These are phyloP conservation scores for Rhombomys opimus DNA, from an alignment of 2,113 vertebrate species.

Conservation along the genomic window DNA sequence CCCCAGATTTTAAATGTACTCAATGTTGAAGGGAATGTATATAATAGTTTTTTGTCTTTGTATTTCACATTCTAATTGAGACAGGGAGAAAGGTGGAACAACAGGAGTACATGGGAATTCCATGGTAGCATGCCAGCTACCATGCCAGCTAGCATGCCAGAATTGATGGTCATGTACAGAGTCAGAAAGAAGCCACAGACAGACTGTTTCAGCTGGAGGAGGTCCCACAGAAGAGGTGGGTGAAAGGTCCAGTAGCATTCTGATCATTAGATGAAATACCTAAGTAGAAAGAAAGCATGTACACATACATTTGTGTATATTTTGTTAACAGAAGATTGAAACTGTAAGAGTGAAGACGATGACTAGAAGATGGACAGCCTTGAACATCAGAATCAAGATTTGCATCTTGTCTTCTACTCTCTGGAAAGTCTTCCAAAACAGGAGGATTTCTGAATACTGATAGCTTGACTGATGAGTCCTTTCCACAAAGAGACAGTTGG, in stretches of 20 bases:
- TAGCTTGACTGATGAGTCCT: neutral
- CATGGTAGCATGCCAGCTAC: neutral
- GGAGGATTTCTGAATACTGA: neutral
- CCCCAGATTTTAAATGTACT: slow-evolving; percentile 12
- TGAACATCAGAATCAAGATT: neutral
- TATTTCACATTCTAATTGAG: neutral
- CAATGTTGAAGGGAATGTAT: neutral
- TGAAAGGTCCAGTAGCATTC: neutral
- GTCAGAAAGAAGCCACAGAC: neutral
- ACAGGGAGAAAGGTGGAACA: neutral
- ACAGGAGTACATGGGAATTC: neutral
- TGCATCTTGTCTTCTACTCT: neutral
- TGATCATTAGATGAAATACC: neutral
- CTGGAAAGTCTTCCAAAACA: slow-evolving; percentile 4
- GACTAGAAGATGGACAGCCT: neutral
- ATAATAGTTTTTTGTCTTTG: slow-evolving; percentile 12
- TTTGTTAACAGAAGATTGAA: neutral
- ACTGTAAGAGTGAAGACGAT: neutral
- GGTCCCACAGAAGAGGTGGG: neutral
- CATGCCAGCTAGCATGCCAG: neutral
- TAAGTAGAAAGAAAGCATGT: neutral
- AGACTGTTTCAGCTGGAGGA: neutral
- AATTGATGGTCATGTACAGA: neutral
- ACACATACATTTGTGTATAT: neutral
- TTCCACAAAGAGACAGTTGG: neutral